Conservation (phyloP, 2,888 invertebrate genomes). For the Coelogynopora nodosa region DNA sequence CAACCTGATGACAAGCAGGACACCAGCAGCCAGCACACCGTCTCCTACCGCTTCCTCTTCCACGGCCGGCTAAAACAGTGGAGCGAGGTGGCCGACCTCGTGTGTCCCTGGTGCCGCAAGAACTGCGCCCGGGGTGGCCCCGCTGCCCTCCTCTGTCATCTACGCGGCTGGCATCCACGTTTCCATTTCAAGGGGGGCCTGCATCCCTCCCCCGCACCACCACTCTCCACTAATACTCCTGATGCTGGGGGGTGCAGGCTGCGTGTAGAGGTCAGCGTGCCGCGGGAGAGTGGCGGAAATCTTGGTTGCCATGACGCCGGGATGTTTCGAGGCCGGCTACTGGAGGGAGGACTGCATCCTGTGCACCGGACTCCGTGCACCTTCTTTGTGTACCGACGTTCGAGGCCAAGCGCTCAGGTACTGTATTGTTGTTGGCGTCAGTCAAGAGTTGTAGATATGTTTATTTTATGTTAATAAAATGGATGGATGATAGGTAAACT, state of each 20-base stretch:
- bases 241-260: not conserved
- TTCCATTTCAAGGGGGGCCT: constrained; percentile 72
- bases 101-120: constrained; percentile 91
- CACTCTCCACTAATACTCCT: too few species aligned
- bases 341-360: not conserved
- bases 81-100: constrained; percentile 63
- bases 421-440: too few species aligned
- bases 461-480: too few species aligned
- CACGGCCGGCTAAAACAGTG: constrained; percentile 38
- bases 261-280: not conserved
- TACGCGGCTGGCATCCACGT: constrained; percentile 85
- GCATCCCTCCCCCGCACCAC: too few species aligned
- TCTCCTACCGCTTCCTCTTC: constrained; percentile 39
- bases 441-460: too few species aligned
- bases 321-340: not conserved
- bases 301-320: not conserved
- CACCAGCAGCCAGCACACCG: not conserved
- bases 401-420: too few species aligned
- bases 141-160: constrained; percentile 83
- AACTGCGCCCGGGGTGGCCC: constrained; percentile 73
- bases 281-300: not conserved
- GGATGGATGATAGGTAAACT: too few species aligned
- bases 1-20: not conserved
- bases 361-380: constrained; percentile 2
- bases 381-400: not conserved